Evolutionary conservation across 2,888 invertebrate species (phyloP), one percentile per base, ranked within the genome.

Genomic region (Nomada hirtipes): DNA sequence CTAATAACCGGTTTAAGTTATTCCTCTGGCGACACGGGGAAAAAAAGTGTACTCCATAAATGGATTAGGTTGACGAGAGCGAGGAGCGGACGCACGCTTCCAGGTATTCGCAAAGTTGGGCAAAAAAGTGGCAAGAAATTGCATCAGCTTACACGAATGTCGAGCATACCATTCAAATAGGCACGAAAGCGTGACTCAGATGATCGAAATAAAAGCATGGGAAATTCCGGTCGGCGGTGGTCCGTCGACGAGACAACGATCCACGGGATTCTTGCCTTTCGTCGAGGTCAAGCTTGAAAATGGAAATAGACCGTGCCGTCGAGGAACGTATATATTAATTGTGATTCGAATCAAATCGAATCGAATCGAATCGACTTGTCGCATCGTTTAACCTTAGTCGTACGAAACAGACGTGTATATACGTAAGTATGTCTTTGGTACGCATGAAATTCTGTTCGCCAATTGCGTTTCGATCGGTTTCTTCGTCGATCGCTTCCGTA

Each of bases 1-100:
- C 60, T 82, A 68, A 68, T 80, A 75, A 75, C 75, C 75, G 71
- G 67, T 80, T 82, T 76, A 70, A 59, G 52, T 55, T 79, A 79
- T 60, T 73, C 64, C n/a, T 61, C 23, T 9, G 15, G 13, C 15
- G 50, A 67, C 23, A 13, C 18, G 23, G 10, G 11, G 20, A 50
- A 29, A 60, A 53, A 57, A 44, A 4, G 29, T 15, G 26, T 29
- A 42, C 52, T 63, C 52, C 57, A 36, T 63, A 77, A 79, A 77
- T 44, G 53, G 64, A 74, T 59, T 64, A 73, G 69, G n/a, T 44
- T 9, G 23, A n/a, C n/a, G 71, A 61, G 29, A 47, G 23, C 20
- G 52, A 26, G 44, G 9, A 52, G 42, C 47, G 69, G 29, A 60
- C 36, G 29, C 42, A 15, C 20, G 2, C 29, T 77, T 77, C 61